These are phyloP conservation scores for Cantharis rufa DNA, from an alignment of 2,888 invertebrate genomes.

Conservation along the genomic window DNA sequence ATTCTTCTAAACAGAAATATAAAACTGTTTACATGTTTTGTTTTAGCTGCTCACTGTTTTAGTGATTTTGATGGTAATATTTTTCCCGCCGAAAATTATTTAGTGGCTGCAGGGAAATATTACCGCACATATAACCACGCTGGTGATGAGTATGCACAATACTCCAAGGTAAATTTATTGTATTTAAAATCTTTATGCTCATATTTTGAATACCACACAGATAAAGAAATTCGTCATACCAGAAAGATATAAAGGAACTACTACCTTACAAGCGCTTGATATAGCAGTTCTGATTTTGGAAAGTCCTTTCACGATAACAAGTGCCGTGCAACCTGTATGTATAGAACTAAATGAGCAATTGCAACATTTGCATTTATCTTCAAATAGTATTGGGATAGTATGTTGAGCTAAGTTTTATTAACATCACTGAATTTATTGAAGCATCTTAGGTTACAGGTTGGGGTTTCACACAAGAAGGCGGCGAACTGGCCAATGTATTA, in stretches of 20 bases:
- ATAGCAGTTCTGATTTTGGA: constrained; percentile 47
- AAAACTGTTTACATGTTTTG: too few species aligned
- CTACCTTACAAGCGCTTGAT: constrained; percentile 43
- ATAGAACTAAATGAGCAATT: constrained; percentile 36
- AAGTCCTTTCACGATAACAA: constrained; percentile 41
- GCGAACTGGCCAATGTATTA: background rate
- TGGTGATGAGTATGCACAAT: background rate
- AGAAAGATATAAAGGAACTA: constrained; percentile 35
- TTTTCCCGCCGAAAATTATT: background rate
- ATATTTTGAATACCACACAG: background rate
- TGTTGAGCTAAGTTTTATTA: constrained; percentile 17
- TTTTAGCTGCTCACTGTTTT: background rate
- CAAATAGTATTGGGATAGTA: constrained; percentile 35
- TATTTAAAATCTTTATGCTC: background rate
- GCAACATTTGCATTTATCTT: constrained; percentile 12
- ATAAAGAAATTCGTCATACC: background rate
- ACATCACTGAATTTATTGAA: background rate
- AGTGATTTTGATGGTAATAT: background rate
- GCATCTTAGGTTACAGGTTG: background rate
- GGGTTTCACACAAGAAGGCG: background rate
- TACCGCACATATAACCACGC: background rate
- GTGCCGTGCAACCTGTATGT: constrained; percentile 50
- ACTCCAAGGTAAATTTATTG: background rate
- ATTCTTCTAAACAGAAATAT: too few species aligned
- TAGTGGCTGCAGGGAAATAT: background rate